phyloP scores from a whole-genome alignment of 2,888 invertebrate species.

The Frankliniella fusca region DNA sequence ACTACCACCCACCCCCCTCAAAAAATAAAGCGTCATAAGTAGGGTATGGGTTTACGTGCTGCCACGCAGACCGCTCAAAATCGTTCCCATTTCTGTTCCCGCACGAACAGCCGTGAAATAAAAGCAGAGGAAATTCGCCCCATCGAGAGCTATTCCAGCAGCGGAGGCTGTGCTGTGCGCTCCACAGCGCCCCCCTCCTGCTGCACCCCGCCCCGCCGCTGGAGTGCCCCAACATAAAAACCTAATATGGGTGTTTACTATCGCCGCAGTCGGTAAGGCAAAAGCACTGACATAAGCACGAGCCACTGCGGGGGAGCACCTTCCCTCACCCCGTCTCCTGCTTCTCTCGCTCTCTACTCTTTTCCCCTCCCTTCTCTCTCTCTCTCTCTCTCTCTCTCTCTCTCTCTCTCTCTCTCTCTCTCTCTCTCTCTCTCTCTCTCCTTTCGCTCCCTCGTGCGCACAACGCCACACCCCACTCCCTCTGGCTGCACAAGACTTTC shows the following conservation, averaged over 20 bases:
- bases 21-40: too few species aligned
- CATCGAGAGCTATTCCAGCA: background rate
- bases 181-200: background rate
- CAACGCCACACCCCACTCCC: too few species aligned
- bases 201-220: background rate
- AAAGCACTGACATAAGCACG: slow-evolving; percentile 16
- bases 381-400: background rate
- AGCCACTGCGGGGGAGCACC: background rate
- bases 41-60: background rate
- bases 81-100: background rate
- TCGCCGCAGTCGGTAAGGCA: background rate
- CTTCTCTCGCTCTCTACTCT: background rate
- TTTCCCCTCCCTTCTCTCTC: background rate
- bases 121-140: slow-evolving; percentile 11
- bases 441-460: too few species aligned
- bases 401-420: background rate
- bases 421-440: background rate
- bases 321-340: background rate
- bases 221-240: background rate
- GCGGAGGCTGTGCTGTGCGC: background rate
- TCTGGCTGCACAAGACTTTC: too few species aligned
- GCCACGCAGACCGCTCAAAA: background rate
- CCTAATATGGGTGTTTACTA: slow-evolving; percentile 24
- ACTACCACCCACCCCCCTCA: too few species aligned
- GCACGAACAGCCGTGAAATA: slow-evolving; percentile 15